These are phyloP conservation scores for Cuniculus paca DNA, from an alignment of 2,797 vertebrate species.

Conservation along the genomic window DNA sequence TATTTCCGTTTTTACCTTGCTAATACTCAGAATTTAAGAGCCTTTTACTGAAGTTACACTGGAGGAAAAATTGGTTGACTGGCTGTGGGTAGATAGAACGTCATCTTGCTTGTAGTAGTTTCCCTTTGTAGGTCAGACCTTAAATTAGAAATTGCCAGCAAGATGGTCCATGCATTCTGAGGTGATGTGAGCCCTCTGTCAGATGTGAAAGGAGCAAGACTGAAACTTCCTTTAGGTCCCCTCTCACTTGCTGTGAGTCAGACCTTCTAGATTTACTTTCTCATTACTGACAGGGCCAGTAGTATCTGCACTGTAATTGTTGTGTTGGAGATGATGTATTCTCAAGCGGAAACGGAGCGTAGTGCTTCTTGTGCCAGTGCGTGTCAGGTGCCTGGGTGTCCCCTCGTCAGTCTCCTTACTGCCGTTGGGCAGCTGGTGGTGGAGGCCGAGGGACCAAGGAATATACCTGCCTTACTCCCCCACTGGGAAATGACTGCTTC, in stretches of 20 bases:
- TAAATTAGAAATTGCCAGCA: background rate
- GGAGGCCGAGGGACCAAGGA: background rate
- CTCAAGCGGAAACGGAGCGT: background rate
- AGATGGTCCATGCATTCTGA: background rate
- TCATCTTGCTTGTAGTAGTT: background rate
- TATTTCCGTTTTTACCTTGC: background rate
- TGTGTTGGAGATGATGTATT: background rate
- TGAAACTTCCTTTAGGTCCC: background rate
- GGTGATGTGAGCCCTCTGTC: background rate
- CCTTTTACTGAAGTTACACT: background rate
- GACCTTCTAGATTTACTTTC: background rate
- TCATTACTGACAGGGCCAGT: background rate
- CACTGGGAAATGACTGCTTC: slow-evolving; percentile 11
- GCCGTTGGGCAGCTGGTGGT: too few species aligned
- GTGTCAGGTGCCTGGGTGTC: background rate
- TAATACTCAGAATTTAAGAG: slow-evolving; percentile 14
- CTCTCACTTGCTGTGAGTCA: background rate
- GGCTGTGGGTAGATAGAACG: background rate
- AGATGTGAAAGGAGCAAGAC: background rate
- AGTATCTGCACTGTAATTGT: background rate
- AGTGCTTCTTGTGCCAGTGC: background rate
- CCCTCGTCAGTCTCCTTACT: background rate
- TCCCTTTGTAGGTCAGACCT: slow-evolving; percentile 38
- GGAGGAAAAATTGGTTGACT: background rate
- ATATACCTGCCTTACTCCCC: background rate